phyloP scores from a whole-genome alignment of 2,888 invertebrate genomes.

The Drosophila prolongata region DNA sequence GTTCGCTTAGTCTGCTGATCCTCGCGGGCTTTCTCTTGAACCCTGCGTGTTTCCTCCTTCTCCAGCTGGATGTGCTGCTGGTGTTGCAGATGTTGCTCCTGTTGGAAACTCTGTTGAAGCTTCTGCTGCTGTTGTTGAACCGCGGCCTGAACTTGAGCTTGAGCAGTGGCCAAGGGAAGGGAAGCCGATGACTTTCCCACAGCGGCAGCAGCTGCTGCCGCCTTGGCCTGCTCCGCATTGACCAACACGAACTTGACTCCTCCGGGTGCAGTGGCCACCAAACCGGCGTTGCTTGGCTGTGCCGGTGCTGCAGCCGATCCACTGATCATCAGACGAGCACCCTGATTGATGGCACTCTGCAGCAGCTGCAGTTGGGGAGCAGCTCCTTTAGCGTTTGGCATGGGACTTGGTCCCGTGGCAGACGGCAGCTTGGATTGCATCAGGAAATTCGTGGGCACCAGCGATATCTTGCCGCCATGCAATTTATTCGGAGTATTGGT shows the following conservation, averaged over 20 bases:
- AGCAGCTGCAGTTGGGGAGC: constrained; percentile 63
- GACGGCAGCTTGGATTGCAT: constrained; percentile 76
- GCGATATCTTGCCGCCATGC: constrained; percentile 81
- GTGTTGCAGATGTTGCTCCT: constrained; percentile 47
- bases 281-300: constrained; percentile 55
- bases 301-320: constrained; percentile 44
- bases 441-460: constrained; percentile 84
- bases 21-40: constrained; percentile 60
- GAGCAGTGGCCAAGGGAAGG: constrained; percentile 37
- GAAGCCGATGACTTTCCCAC: constrained; percentile 47
- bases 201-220: constrained; percentile 37
- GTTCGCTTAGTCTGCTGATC: constrained; percentile 65
- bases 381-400: constrained; percentile 34
- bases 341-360: constrained; percentile 71
- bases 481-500: constrained; percentile 39
- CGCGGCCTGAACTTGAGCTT: constrained; percentile 36
- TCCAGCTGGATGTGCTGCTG: constrained; percentile 48
- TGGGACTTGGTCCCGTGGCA: constrained; percentile 40
- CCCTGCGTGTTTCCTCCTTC: constrained; percentile 63
- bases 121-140: constrained; percentile 42
- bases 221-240: constrained; percentile 77
- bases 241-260: constrained; percentile 84
- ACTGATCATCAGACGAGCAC: constrained; percentile 72
- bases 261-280: constrained; percentile 75
- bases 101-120: constrained; percentile 48